Evolutionary conservation across 2,797 vertebrate genomes (phyloP).

Genomic region (Atherinosoma microstoma): DNA sequence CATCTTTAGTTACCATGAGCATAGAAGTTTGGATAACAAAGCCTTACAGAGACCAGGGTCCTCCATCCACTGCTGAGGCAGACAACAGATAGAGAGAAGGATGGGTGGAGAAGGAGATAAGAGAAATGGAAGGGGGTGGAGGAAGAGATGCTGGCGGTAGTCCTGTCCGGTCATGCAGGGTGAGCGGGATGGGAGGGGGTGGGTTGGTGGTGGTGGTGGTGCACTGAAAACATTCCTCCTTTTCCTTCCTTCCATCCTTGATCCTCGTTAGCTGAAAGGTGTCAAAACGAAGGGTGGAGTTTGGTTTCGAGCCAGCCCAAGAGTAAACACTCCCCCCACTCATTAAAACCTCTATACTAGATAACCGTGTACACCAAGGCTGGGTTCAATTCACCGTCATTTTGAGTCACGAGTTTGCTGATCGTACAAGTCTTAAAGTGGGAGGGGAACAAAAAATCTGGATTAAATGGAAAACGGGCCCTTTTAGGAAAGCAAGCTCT

Average conservation of each 20-base stretch:
- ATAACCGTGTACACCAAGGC: conserved; percentile 53
- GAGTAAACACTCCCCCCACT: conserved; percentile 71
- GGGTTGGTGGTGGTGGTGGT: conserved; percentile 65
- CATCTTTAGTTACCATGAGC: conserved; percentile 88
- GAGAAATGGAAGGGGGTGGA: conserved; percentile 65
- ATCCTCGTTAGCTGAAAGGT: conserved; percentile 97
- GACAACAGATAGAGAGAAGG: conserved; percentile 84
- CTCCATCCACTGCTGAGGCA: conserved; percentile 79
- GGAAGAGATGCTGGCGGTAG: conserved; percentile 71
- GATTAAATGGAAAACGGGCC: no score
- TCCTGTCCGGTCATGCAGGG: conserved; percentile 86
- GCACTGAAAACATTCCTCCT: conserved; percentile 86
- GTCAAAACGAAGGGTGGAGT: conserved; percentile 99
- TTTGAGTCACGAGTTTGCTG: conserved; percentile 13
- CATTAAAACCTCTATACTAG: conserved; percentile 68
- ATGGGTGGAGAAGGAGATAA: conserved; percentile 69
- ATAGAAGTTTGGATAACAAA: conserved; percentile 87
- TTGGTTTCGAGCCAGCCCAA: conserved; percentile 94
- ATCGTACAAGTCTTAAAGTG: neutral
- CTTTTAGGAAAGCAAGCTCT: neutral
- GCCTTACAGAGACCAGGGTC: conserved; percentile 85
- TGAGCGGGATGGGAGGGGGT: conserved; percentile 51
- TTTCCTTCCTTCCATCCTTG: conserved; percentile 91
- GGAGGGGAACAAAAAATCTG: neutral
- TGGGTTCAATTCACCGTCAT: conserved; percentile 67